Percentiles rank a stretch among this genome's conserved stretches.
phyloP scores from a whole-genome alignment of 2,113 vertebrate species.

The Passer domesticus region DNA sequence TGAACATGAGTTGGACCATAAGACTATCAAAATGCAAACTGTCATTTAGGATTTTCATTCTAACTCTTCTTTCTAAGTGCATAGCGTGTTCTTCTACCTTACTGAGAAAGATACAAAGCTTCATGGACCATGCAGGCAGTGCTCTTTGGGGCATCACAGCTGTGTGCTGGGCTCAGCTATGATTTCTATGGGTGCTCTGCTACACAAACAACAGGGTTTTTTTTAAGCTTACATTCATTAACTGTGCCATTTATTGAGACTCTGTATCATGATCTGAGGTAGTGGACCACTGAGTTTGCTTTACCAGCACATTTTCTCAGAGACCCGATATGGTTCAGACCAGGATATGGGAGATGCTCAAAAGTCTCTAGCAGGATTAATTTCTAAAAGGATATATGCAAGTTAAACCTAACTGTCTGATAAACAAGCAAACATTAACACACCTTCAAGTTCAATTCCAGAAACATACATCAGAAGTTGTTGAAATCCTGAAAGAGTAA shows the following conservation, averaged over 20 bases:
- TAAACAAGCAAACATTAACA: background rate
- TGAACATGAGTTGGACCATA: background rate
- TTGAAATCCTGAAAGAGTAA: constrained; percentile 66
- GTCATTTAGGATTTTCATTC: background rate
- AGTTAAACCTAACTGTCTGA: background rate
- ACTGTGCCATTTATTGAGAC: background rate
- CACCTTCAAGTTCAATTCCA: constrained; percentile 59
- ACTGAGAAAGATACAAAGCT: background rate
- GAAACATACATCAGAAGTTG: constrained; percentile 70
- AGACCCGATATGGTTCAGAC: background rate
- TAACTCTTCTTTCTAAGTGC: background rate
- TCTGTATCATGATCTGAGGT: background rate
- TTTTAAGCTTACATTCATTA: background rate
- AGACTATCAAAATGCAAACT: background rate
- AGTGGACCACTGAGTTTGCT: background rate
- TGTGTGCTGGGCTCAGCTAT: background rate
- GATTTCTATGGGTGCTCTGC: background rate
- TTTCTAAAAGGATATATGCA: background rate
- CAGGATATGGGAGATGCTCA: background rate
- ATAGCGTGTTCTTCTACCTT: background rate
- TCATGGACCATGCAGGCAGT: background rate
- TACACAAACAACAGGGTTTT: background rate
- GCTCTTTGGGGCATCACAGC: background rate
- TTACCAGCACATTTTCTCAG: background rate
- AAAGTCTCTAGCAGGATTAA: background rate